These are phyloP conservation scores for Tromatobia lineatoria DNA, from an alignment of 2,888 invertebrate genomes.

Conservation along the genomic window DNA sequence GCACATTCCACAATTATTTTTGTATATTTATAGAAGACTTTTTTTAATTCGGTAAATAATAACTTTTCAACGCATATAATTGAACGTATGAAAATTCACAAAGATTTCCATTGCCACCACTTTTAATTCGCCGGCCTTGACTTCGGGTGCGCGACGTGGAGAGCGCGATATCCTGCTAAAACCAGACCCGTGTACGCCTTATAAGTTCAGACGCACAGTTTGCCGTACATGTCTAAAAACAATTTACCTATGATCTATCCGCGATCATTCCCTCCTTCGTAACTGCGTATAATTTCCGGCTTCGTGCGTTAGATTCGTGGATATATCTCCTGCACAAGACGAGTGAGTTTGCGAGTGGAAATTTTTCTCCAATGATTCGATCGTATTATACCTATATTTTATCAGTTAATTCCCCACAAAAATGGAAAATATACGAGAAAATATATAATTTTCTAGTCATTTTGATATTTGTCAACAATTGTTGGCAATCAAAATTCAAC, in stretches of 20 bases:
- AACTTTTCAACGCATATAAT: too few species aligned
- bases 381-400: background rate
- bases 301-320: conserved; percentile 51
- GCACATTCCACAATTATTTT: too few species aligned
- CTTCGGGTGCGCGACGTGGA: too few species aligned
- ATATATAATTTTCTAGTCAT: background rate
- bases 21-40: too few species aligned
- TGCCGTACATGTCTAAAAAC: conserved; percentile 68
- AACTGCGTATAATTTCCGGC: conserved; percentile 59
- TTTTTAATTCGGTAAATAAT: too few species aligned
- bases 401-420: too few species aligned
- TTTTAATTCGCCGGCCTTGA: too few species aligned
- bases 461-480: background rate
- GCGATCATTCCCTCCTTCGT: conserved; percentile 40
- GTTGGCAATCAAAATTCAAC: background rate
- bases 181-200: conserved; percentile 35
- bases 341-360: conserved; percentile 15
- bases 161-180: too few species aligned
- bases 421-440: too few species aligned
- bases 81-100: too few species aligned
- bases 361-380: conserved; percentile 14
- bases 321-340: background rate
- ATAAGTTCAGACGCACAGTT: conserved; percentile 38
- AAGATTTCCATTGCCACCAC: too few species aligned
- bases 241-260: conserved; percentile 61